Percentiles rank a stretch among this genome's conserved stretches.
phyloP scores from a whole-genome alignment of 2,113 vertebrate species.

The Myiagra hebetior region DNA sequence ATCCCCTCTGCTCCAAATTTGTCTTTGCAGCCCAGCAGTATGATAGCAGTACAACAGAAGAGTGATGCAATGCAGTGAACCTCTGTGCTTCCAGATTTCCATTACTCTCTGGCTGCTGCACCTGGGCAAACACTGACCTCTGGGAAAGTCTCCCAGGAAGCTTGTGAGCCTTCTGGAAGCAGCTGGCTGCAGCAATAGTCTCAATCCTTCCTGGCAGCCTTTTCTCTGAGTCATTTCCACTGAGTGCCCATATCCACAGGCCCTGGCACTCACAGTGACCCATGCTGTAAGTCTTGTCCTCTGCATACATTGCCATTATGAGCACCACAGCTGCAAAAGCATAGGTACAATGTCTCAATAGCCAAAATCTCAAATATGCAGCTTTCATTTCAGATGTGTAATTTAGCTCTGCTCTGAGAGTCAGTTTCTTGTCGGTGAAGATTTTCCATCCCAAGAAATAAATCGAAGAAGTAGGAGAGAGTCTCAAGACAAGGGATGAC shows the following conservation, averaged over 20 bases:
- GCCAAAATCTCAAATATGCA: not conserved
- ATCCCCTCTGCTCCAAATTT: rapidly evolving
- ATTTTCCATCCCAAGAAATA: not conserved
- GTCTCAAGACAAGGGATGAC: not conserved
- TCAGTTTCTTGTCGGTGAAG: not conserved
- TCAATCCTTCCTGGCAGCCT: not conserved
- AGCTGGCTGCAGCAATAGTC: not conserved
- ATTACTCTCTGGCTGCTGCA: not conserved
- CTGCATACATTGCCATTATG: not conserved
- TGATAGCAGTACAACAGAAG: not conserved
- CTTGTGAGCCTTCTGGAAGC: not conserved
- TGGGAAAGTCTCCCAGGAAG: not conserved
- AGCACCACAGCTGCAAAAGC: not conserved
- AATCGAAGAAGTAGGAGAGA: not conserved
- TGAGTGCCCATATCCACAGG: not conserved
- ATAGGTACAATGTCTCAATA: not conserved
- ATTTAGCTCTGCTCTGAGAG: not conserved
- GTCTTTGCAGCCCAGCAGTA: not conserved
- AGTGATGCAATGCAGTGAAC: rapidly evolving
- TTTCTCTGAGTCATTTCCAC: not conserved
- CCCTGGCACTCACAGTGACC: not conserved
- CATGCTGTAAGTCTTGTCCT: rapidly evolving
- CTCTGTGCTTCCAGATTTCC: not conserved
- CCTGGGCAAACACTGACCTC: rapidly evolving
- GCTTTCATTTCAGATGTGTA: not conserved